Evolutionary conservation across 2,797 vertebrate genomes (phyloP).

Genomic region (Phaenicophaeus curvirostris): DNA sequence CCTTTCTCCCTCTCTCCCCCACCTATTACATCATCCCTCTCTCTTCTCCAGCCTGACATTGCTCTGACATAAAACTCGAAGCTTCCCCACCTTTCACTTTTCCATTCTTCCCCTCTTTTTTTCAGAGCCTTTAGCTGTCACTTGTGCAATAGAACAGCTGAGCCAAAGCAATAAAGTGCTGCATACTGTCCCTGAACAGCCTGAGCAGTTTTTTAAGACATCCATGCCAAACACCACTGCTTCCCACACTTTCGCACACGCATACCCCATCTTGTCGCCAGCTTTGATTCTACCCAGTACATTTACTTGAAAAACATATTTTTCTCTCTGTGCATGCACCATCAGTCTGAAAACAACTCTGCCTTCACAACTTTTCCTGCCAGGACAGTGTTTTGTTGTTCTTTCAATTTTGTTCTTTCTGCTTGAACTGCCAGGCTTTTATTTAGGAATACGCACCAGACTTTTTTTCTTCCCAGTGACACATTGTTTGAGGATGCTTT

Average conservation of each 20-base stretch:
- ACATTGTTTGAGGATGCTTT: neutral
- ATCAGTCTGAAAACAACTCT: neutral
- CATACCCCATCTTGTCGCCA: neutral
- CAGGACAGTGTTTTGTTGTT: neutral
- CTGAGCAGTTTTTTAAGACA: slow-evolving; percentile 20
- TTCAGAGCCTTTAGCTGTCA: slow-evolving; percentile 56
- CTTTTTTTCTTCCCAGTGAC: neutral
- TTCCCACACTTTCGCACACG: neutral
- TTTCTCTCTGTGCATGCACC: rapidly evolving
- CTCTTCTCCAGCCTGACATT: slow-evolving; percentile 45
- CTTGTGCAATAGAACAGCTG: slow-evolving; percentile 53
- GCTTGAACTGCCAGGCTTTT: neutral
- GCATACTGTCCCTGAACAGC: neutral
- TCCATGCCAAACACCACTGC: slow-evolving; percentile 16
- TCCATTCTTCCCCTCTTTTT: slow-evolving; percentile 32
- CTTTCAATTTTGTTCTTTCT: neutral
- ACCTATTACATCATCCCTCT: slow-evolving; percentile 65
- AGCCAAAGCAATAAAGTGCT: slow-evolving; percentile 51
- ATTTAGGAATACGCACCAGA: neutral
- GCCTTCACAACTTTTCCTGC: neutral
- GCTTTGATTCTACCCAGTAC: neutral
- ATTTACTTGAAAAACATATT: neutral
- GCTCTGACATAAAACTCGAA: slow-evolving; percentile 63
- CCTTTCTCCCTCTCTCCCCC: slow-evolving; percentile 51
- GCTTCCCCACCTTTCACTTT: slow-evolving; percentile 62